Evolutionary conservation across 1,140 invertebrate species (phyloP), one percentile per base, ranked within the genome.

Genomic region (Ephestia elutella): DNA sequence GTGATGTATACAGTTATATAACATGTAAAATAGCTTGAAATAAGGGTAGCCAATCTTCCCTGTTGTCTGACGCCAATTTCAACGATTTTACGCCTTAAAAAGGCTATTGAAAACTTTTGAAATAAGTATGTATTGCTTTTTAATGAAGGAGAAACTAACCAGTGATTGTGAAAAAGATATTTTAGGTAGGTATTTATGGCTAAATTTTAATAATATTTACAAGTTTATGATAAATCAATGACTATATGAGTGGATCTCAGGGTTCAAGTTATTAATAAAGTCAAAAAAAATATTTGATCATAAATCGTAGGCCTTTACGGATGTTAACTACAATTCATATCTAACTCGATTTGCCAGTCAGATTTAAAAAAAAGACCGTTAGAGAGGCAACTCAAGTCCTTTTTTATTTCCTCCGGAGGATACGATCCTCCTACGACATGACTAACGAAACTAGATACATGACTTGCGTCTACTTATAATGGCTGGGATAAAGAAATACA

Each of bases 371-470:
- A n/a, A 17, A n/a, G 38, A 13, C 38, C 38, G 38, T 44, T 44
- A 44, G 38, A 44, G 38, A 44, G n/a, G 38, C 2, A 44, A 44
- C 38, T 9, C 38, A 44, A 44, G 38, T 44, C 13, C 38, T 32
- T 32, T 44, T 44, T 44, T 44, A n/a, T 44, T 44, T 44, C 38
- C 38, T 44, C 38, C 38, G 38, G 38, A 44, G 38, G 13, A 44
- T 35, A 10, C 32, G 32, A 35, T 35, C 32, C 32, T 35, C 32
- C 32, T 17, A 17, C 38, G 38, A 44, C 38, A 15, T 44, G n/a
- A n/a, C 30, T 9, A 32, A 32, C 30, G 3, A 3, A 32, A 9
- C 11, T 32, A 10, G 30, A 32, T 7, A 32, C 30, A 32, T 9
- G 30, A 10, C 30, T 10, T 32, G 30, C 4, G 1, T 32, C 30